These are phyloP conservation scores for Epinephelus coioides DNA, from an alignment of 2,797 vertebrate genomes.

Conservation along the genomic window DNA sequence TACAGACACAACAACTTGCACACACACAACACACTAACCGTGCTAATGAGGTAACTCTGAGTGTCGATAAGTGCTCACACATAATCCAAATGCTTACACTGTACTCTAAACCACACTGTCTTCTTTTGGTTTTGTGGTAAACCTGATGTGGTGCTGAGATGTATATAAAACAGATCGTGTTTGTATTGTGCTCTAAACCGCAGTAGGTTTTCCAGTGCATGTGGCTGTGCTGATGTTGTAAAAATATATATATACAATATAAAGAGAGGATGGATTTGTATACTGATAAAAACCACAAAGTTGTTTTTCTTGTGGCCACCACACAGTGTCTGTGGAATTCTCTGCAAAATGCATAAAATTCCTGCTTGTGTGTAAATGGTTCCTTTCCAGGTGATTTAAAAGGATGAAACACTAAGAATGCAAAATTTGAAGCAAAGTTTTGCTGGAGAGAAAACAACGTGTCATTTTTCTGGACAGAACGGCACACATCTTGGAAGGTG, in stretches of 20 bases:
- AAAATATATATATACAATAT: constrained; percentile 27
- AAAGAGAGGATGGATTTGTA: constrained; percentile 31
- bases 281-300: constrained; percentile 36
- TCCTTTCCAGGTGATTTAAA: constrained; percentile 31
- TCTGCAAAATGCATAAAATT: constrained; percentile 35
- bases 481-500: constrained; percentile 31
- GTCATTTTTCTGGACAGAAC: constrained; percentile 32
- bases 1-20: constrained; percentile 2
- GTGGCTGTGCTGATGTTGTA: constrained; percentile 38
- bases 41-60: constrained; percentile 12
- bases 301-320: constrained; percentile 16
- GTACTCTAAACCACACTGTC: constrained; percentile 8
- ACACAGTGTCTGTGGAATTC: constrained; percentile 17
- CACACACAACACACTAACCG: not conserved
- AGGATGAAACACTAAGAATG: constrained; percentile 36
- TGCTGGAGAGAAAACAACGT: constrained; percentile 43
- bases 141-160: constrained; percentile 7
- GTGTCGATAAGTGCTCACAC: not conserved
- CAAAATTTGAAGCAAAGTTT: constrained; percentile 21
- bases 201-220: constrained; percentile 21
- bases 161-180: constrained; percentile 26
- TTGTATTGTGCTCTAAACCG: constrained; percentile 23
- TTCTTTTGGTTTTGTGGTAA: constrained; percentile 10
- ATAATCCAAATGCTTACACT: constrained; percentile 10
- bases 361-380: constrained; percentile 32